Evolutionary conservation across 2,888 invertebrate genomes (phyloP), one percentile per base, ranked within the genome.

Genomic region (Dryomyza anilis): DNA sequence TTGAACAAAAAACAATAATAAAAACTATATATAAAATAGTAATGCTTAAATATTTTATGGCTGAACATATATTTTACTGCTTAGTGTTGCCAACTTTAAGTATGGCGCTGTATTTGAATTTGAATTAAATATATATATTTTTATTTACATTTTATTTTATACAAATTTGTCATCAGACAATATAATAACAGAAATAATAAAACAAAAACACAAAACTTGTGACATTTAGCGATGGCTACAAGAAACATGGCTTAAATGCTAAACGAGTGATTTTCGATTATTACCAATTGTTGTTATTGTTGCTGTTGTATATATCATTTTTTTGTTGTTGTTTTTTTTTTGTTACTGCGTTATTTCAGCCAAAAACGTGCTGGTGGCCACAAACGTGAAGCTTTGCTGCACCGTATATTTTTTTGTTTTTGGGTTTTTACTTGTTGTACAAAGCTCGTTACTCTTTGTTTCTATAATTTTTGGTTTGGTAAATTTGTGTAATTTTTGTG

Each of bases 211-310:
- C 3, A 39, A 39, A 12, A 21, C 16, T 19, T 46, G 46, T 46
- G 53, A 53, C 53, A 29, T 53, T 53, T 53, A 30, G 23, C 14
- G 25, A 50, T 39, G 39, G 39, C 39, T n/a, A 7, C 50, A 50
- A 27, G n/a, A 2, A 53, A 53, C 53, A 7, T 53, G 53, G 29
- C 33, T 29, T 19, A 53, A 53, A 53, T 53, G 16, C 14, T 53
- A 53, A 53, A 53, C 30, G 53, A 29, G 53, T 30, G 29, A 53
- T 53, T 53, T 30, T 19, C 53, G 53, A 30, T 53, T 53, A 53
- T 27, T 53, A 33, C 53, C 29, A 53, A 29, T 30, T 16, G 29
- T 53, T 53, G 33, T 53, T 53, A 16, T 53, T 53, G 29, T 16
- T 53, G 29, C 5, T 48, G 48, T 48, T 48, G 43, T 43, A 6